Evolutionary conservation across 2,888 invertebrate species (phyloP).

Genomic region (Acanthopleura granulata): DNA sequence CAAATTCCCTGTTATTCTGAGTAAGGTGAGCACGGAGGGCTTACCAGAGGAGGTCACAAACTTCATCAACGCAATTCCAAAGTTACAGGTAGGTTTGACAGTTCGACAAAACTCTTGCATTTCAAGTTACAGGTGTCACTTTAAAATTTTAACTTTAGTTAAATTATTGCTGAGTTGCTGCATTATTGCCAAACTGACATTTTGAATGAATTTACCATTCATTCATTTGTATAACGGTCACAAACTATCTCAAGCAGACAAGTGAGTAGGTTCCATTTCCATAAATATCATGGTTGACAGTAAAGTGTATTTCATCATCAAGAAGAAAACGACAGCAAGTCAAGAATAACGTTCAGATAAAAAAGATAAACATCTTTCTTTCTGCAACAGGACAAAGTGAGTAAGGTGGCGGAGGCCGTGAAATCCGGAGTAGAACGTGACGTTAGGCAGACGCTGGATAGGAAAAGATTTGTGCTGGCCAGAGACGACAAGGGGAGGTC

Average conservation of each 20-base stretch:
- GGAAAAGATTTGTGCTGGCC: constrained; percentile 39
- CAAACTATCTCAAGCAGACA: no score
- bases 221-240: no score
- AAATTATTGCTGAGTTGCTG: no score
- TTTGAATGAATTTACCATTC: no score
- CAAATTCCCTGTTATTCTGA: constrained; percentile 40
- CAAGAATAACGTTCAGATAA: no score
- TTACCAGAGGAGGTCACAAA: constrained; percentile 43
- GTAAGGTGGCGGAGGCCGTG: constrained; percentile 37
- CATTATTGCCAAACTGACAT: no score
- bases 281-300: no score
- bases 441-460: constrained; percentile 38
- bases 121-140: not conserved
- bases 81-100: constrained; percentile 44
- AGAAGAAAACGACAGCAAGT: no score
- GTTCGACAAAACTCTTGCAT: not conserved
- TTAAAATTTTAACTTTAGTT: no score
- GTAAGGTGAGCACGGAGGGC: constrained; percentile 38
- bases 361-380: no score
- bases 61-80: constrained; percentile 43
- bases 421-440: constrained; percentile 39
- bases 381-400: constrained; percentile 36
- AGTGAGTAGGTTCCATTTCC: no score
- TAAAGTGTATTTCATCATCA: no score
- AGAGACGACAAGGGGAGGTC: constrained; percentile 46